phyloP scores from a whole-genome alignment of 2,113 vertebrate genomes.

The Procapra przewalskii region DNA sequence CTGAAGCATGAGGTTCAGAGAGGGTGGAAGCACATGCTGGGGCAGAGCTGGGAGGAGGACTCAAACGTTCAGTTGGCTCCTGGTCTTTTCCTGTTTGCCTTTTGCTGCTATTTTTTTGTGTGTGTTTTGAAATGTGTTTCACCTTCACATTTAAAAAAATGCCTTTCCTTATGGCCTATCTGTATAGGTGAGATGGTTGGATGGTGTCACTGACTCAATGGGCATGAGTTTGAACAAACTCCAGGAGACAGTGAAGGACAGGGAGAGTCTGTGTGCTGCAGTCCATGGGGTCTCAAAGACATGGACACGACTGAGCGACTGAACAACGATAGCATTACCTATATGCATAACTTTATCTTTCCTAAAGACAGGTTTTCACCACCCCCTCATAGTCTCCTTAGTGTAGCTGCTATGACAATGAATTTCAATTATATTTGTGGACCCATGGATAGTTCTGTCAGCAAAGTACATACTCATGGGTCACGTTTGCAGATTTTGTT shows the following conservation, averaged over 20 bases:
- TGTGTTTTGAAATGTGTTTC: background rate
- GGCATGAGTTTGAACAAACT: background rate
- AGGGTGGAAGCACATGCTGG: background rate
- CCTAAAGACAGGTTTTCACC: background rate
- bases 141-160: background rate
- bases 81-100: background rate
- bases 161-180: background rate
- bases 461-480: background rate
- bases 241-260: background rate
- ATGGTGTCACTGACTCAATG: background rate
- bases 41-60: background rate
- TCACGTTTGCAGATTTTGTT: background rate
- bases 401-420: background rate
- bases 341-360: background rate
- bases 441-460: background rate
- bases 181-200: background rate
- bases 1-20: background rate
- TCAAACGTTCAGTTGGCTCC: background rate
- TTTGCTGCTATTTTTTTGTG: background rate
- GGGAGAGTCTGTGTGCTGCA: accelerated
- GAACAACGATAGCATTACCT: background rate
- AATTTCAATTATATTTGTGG: background rate
- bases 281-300: background rate
- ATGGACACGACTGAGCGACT: accelerated
- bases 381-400: background rate